Percentiles rank a stretch among this genome's conserved stretches.
Conservation (phyloP, 2,888 invertebrate genomes). For the Drosophila parthenogenetica region DNA sequence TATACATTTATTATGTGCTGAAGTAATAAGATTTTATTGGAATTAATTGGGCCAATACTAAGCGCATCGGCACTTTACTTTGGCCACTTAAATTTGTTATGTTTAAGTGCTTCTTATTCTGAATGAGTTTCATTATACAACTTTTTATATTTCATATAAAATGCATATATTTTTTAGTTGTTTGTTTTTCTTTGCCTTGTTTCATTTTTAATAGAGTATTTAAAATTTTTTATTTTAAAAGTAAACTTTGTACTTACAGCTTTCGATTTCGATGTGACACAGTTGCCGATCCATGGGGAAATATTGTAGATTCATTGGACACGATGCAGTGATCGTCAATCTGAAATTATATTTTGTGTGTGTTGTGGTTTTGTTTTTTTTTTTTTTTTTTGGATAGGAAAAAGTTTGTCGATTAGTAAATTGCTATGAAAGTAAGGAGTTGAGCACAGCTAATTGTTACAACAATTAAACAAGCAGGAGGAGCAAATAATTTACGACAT, state of each 20-base stretch:
- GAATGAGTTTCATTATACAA: constrained; percentile 72
- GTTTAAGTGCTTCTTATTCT: constrained; percentile 68
- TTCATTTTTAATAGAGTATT: constrained; percentile 6
- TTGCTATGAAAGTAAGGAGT: constrained; percentile 5
- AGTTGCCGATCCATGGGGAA: constrained; percentile 98
- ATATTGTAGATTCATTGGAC: constrained; percentile 98
- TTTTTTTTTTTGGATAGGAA: constrained; percentile 32
- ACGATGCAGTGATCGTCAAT: constrained; percentile 97
- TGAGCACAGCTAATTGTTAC: constrained; percentile 64
- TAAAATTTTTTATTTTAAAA: constrained; percentile 7
- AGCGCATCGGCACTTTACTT: constrained; percentile 54
- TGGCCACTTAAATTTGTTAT: constrained; percentile 49
- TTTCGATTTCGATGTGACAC: constrained; percentile 98
- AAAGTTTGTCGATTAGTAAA: constrained; percentile 53
- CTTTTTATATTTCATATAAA: constrained; percentile 29
- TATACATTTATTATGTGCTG: not conserved
- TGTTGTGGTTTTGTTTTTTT: constrained; percentile 18
- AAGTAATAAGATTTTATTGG: not conserved
- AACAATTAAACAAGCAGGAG: constrained; percentile 75
- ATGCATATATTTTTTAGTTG: constrained; percentile 7
- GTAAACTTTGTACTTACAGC: constrained; percentile 92
- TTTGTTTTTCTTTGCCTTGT: constrained; percentile 16
- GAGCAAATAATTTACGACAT: constrained; percentile 60
- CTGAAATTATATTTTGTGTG: constrained; percentile 55
- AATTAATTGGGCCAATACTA: constrained; percentile 36